Percentiles rank a stretch among this genome's conserved stretches.
Evolutionary conservation across 2,797 vertebrate species (phyloP).

Genomic region (Neosilurus mollespiculum): DNA sequence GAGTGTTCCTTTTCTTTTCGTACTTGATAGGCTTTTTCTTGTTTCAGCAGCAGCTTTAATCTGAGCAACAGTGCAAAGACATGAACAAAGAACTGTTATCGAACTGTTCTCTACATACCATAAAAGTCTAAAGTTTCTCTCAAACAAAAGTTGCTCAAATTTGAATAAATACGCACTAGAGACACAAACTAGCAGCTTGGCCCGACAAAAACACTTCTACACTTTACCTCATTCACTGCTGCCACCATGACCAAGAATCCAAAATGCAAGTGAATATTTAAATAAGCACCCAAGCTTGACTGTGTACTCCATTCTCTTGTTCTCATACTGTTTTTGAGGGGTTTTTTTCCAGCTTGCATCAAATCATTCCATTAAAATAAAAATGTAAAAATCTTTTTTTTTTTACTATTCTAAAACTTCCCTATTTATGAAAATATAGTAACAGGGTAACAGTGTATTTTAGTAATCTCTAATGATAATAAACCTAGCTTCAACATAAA

Average conservation of each 20-base stretch:
- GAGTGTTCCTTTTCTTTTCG: slow-evolving; percentile 92
- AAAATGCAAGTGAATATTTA: slow-evolving; percentile 61
- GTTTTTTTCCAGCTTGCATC: slow-evolving; percentile 53
- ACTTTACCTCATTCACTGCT: slow-evolving; percentile 46
- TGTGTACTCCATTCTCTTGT: slow-evolving; percentile 57
- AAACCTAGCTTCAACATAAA: background rate
- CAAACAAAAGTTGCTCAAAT: slow-evolving; percentile 24
- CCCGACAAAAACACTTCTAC: slow-evolving; percentile 46
- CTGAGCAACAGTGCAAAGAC: slow-evolving; percentile 64
- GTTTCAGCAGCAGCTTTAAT: slow-evolving; percentile 93
- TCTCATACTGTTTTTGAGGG: slow-evolving; percentile 63
- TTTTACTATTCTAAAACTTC: background rate
- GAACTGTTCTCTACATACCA: background rate
- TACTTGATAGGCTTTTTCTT: slow-evolving; percentile 91
- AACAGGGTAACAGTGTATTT: background rate
- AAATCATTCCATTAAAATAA: slow-evolving; percentile 55
- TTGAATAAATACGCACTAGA: slow-evolving; percentile 42
- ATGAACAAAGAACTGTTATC: background rate
- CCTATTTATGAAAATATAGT: background rate
- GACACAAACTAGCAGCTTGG: slow-evolving; percentile 43
- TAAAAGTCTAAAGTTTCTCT: background rate
- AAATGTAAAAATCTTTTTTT: background rate
- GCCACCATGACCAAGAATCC: slow-evolving; percentile 50
- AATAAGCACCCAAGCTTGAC: slow-evolving; percentile 42
- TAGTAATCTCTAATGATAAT: background rate